Evolutionary conservation across 2,113 vertebrate species (phyloP).

Genomic region (Hemibagrus wyckioides): DNA sequence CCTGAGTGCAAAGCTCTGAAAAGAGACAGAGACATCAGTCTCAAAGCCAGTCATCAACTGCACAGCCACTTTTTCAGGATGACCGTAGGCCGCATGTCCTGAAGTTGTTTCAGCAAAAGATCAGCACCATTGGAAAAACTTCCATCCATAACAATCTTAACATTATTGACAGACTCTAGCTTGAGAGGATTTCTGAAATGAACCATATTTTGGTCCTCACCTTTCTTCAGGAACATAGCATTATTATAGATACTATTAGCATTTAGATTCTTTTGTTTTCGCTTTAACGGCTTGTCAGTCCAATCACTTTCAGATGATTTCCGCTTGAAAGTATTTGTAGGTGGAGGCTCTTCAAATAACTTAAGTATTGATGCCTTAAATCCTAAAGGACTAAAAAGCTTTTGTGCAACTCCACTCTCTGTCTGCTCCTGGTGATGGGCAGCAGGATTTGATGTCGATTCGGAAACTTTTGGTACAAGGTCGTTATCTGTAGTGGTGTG

Average conservation of each 20-base stretch:
- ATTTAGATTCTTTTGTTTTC: constrained; percentile 64
- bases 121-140: constrained; percentile 86
- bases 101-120: constrained; percentile 89
- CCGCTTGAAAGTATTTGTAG: constrained; percentile 86
- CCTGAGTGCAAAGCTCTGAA: constrained; percentile 82
- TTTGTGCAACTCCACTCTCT: constrained; percentile 81
- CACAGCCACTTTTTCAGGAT: constrained; percentile 82
- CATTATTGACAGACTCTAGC: constrained; percentile 84
- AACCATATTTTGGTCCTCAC: constrained; percentile 78
- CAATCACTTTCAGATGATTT: constrained; percentile 71
- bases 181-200: constrained; percentile 89
- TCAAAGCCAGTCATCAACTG: constrained; percentile 67
- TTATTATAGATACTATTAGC: constrained; percentile 59
- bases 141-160: constrained; percentile 94
- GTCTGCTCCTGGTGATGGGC: constrained; percentile 75
- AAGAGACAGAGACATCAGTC: constrained; percentile 57
- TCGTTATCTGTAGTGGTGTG: constrained; percentile 57
- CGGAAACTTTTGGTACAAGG: constrained; percentile 55
- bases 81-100: constrained; percentile 94
- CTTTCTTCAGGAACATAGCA: constrained; percentile 48
- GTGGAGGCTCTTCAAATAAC: constrained; percentile 84
- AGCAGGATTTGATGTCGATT: constrained; percentile 73
- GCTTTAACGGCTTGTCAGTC: constrained; percentile 67
- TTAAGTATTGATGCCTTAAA: constrained; percentile 93
- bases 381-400: constrained; percentile 89